Conservation (phyloP, 2,113 vertebrate genomes). For the Oncorhynchus gorbuscha region DNA sequence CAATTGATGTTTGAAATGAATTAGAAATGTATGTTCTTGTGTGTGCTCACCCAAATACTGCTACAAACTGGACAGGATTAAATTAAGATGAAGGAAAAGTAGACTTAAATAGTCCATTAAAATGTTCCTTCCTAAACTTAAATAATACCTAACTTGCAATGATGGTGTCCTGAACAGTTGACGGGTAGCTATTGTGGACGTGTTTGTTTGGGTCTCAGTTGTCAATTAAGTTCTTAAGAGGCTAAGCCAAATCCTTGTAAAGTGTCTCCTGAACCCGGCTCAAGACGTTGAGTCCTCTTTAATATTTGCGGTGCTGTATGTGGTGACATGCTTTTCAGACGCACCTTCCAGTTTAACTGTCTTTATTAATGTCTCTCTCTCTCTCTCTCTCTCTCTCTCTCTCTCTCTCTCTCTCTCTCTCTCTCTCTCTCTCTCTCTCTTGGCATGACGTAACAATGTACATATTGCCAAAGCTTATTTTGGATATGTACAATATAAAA, state of each 20-base stretch:
- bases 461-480: too few species aligned
- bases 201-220: conserved; percentile 73
- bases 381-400: conserved; percentile 20
- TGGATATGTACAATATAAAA: too few species aligned
- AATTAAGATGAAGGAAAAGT: not conserved
- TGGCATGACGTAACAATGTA: too few species aligned
- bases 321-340: conserved; percentile 67
- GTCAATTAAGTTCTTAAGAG: conserved; percentile 70
- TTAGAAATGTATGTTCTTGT: too few species aligned
- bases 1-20: too few species aligned
- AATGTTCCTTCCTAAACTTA: not conserved
- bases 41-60: not conserved
- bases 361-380: conserved; percentile 20
- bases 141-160: conserved; percentile 26
- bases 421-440: too few species aligned
- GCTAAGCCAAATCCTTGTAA: conserved; percentile 68
- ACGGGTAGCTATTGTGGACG: conserved; percentile 73
- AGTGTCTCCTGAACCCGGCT: conserved; percentile 69
- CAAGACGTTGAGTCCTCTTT: conserved; percentile 70
- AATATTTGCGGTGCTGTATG: conserved; percentile 59
- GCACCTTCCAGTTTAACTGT: conserved; percentile 72
- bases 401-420: not conserved
- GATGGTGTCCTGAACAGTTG: conserved; percentile 55
- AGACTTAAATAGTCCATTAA: not conserved
- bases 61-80: not conserved